Conservation (phyloP, 2,797 vertebrate genomes). For the Alca torda region DNA sequence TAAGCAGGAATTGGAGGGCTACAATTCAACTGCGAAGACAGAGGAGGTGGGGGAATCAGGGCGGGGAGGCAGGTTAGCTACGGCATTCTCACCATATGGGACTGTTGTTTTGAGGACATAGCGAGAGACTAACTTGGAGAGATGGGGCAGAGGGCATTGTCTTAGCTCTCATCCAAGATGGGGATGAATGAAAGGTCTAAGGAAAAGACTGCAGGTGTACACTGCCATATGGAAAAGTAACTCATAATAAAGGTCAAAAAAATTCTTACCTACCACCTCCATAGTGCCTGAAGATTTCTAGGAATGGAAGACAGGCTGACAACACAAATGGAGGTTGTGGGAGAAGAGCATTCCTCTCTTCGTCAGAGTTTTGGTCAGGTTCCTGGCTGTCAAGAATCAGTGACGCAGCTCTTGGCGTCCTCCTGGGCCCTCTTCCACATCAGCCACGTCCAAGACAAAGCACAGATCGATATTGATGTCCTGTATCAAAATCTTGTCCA, state of each 20-base stretch:
- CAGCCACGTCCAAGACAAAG: conserved; percentile 17
- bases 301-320: not conserved
- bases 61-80: not conserved
- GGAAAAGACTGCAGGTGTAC: not conserved
- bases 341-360: conserved; percentile 1
- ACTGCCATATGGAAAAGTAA: not conserved
- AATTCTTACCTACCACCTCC: not conserved
- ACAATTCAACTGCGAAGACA: not conserved
- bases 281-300: not conserved
- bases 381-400: not conserved
- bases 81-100: not conserved
- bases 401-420: not conserved
- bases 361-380: not conserved
- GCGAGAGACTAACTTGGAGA: not conserved
- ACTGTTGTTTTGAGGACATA: not conserved
- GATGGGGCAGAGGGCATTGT: not conserved
- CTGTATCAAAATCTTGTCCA: conserved; percentile 37
- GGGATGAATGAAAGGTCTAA: not conserved
- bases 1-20: not conserved
- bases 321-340: not conserved
- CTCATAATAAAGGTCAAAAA: not conserved
- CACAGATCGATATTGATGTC: conserved; percentile 2
- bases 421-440: conserved; percentile 18
- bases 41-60: not conserved
- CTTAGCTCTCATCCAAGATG: not conserved